Evolutionary conservation across 2,113 vertebrate species (phyloP), one percentile per base, ranked within the genome.

Genomic region (Oryzias woworae): DNA sequence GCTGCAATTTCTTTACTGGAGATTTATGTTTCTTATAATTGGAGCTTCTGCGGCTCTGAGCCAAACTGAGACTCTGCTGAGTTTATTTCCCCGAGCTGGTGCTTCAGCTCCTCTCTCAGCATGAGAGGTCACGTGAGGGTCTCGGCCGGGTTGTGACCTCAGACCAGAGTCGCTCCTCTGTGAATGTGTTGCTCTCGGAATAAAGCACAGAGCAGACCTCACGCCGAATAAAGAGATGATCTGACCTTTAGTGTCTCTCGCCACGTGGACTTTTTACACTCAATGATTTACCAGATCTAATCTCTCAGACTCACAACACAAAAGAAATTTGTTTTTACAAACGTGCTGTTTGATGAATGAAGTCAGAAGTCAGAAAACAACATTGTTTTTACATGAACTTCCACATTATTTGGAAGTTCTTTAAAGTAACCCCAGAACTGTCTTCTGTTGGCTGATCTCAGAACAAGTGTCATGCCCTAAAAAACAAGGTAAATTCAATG

Each of bases 11-110:
- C 81, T 75, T 56, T 69, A 7, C 36, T 13, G 0, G 14, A 84
- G 69, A 73, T 81, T 83, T 79, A 81, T 81, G 75, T 77, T 71
- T 81, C 63, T 80, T 81, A 66, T 83, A 73, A 83, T 81, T 73
- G 74, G 42, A 78, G 74, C 68, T 63, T 72, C 8, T 41, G 51
- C 61, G 45, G 50, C 56, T 12, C 50, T 15, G 68, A 58, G 60
- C 31, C 24, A 28, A 63, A 60, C 58, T 22, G 28, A 18, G 2
- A n/a, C 62, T 64, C 51, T 2, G 49, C 54, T 14, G 53, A 43
- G 44, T 66, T 58, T 56, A 66, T 69, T 73, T 65, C 66, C 50
- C 62, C 7, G 14, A 59, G 64, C 73, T 14, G 59, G 50, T 47
- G 24, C 58, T 57, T 15, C 4, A 16, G 14, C 53, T 53, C 17